Conservation (phyloP, 2,113 vertebrate genomes). For the Willisornis vidua region DNA sequence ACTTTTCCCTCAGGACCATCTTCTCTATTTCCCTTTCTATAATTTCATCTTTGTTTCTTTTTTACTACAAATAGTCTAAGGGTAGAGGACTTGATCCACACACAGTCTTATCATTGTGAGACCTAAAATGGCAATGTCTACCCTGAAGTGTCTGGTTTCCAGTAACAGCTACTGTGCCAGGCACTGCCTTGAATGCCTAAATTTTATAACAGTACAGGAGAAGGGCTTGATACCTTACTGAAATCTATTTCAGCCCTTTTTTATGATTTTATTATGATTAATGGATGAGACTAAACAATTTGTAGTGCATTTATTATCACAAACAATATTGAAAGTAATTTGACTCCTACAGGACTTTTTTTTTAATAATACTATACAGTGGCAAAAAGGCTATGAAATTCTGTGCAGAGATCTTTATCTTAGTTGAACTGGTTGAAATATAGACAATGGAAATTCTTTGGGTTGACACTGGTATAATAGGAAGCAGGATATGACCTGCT, state of each 20-base stretch:
- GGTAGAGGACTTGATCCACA: neutral
- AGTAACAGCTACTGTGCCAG: neutral
- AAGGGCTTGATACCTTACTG: neutral
- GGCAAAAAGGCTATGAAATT: slow-evolving; percentile 19
- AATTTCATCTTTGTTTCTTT: neutral
- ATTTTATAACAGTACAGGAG: neutral
- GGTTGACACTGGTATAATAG: slow-evolving; percentile 6
- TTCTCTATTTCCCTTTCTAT: neutral
- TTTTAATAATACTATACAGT: neutral
- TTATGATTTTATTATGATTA: neutral
- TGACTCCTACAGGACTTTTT: neutral
- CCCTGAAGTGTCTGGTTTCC: neutral
- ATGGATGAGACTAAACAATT: neutral
- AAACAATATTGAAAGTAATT: slow-evolving; percentile 35
- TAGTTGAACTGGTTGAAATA: slow-evolving; percentile 45
- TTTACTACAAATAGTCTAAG: neutral
- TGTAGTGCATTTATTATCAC: neutral
- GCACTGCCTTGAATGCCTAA: neutral
- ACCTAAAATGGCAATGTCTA: neutral
- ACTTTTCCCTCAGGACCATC: neutral
- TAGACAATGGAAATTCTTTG: slow-evolving; percentile 33
- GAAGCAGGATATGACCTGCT: slow-evolving; percentile 30
- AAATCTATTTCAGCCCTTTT: neutral
- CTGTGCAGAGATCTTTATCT: slow-evolving; percentile 31
- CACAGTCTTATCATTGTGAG: neutral